phyloP scores from a whole-genome alignment of 2,888 invertebrate genomes.

The Pteria penguin region DNA sequence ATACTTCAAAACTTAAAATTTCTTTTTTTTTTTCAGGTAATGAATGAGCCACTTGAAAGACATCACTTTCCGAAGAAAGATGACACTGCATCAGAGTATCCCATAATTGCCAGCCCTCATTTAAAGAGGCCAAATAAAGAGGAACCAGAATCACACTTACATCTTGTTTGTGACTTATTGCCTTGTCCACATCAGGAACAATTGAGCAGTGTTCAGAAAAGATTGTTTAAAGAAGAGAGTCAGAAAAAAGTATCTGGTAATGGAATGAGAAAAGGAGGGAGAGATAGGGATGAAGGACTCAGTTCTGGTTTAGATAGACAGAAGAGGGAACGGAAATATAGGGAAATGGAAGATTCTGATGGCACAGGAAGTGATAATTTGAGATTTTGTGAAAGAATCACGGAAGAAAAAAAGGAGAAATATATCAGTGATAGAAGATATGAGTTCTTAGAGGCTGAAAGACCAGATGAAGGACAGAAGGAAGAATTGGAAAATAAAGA shows the following conservation, averaged over 20 bases:
- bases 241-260: not conserved
- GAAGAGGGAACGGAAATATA: not conserved
- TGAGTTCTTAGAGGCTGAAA: constrained; percentile 65
- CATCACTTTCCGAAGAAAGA: too few species aligned
- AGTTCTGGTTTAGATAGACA: too few species aligned
- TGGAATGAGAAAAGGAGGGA: not conserved
- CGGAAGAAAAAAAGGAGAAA: constrained; percentile 19
- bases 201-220: not conserved
- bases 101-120: constrained; percentile 55
- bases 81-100: too few species aligned
- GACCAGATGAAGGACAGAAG: constrained; percentile 56
- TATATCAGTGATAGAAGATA: too few species aligned
- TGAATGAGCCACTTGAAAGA: too few species aligned
- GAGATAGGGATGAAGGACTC: too few species aligned
- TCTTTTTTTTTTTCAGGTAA: too few species aligned
- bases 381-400: not conserved
- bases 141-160: constrained; percentile 64
- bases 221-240: not conserved
- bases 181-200: constrained; percentile 60
- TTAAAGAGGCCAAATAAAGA: constrained; percentile 39
- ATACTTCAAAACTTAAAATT: too few species aligned
- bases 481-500: not conserved
- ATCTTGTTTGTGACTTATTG: constrained; percentile 66
- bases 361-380: not conserved
- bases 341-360: not conserved